Evolutionary conservation across 2,888 invertebrate genomes (phyloP).

Genomic region (Oligia fasciuncula): DNA sequence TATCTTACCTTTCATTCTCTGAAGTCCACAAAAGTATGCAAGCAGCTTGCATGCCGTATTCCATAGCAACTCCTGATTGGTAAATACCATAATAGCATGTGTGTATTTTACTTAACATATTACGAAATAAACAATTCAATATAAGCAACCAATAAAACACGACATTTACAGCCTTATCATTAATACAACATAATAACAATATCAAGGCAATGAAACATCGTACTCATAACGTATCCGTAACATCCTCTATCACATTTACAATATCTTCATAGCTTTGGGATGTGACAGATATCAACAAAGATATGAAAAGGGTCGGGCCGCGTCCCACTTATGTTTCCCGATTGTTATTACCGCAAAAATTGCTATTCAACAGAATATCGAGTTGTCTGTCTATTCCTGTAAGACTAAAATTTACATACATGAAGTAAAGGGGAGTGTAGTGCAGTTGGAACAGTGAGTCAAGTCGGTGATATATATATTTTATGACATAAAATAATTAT

Average conservation of each 20-base stretch:
- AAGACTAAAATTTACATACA: conserved; percentile 72
- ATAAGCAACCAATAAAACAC: conserved; percentile 28
- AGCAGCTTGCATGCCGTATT: no score
- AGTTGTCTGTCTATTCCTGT: conserved; percentile 74
- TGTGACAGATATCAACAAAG: conserved; percentile 81
- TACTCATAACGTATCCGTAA: conserved; percentile 54
- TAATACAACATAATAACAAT: conserved; percentile 56
- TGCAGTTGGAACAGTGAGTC: conserved; percentile 42
- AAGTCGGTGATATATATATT: conserved; percentile 16
- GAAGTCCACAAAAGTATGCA: no score
- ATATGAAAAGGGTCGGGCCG: conserved; percentile 79
- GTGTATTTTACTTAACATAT: not conserved
- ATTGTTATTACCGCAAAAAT: conserved; percentile 85
- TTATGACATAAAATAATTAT: no score
- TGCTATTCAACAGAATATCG: conserved; percentile 82
- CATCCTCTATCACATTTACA: conserved; percentile 68
- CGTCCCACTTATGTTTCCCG: conserved; percentile 80
- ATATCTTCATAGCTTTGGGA: conserved; percentile 70
- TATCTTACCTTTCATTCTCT: not conserved
- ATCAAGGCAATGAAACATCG: conserved; percentile 56
- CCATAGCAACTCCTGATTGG: no score
- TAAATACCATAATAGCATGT: no score
- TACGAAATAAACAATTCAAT: conserved; percentile 8
- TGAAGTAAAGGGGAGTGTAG: conserved; percentile 38
- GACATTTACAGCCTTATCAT: conserved; percentile 41